A percentile compares a stretch with the other conserved stretches of the same genome.
Conservation (phyloP, 2,113 vertebrate genomes). For the Puffinus mauretanicus region DNA sequence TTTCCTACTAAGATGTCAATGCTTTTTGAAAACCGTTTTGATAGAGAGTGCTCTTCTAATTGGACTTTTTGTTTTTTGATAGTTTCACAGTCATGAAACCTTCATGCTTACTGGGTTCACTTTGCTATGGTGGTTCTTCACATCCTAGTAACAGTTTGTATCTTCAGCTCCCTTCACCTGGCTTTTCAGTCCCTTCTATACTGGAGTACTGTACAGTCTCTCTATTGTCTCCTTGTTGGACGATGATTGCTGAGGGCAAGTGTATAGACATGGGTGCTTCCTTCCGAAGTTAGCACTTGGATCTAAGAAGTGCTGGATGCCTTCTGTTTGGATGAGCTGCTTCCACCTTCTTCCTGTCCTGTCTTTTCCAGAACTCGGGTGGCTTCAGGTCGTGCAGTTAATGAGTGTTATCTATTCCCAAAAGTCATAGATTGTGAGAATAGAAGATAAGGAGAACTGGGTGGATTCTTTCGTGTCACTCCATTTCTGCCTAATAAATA, state of each 20-base stretch:
- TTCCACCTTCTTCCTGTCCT: background rate
- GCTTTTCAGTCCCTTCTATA: background rate
- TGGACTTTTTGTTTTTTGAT: background rate
- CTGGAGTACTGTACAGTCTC: background rate
- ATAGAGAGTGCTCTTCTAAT: background rate
- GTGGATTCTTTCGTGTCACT: background rate
- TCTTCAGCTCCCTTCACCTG: background rate
- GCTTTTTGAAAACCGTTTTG: background rate
- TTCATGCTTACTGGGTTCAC: background rate
- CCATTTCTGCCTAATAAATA: background rate
- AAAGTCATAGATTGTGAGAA: background rate
- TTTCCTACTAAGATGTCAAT: background rate
- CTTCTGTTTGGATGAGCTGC: background rate
- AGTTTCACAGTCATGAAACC: background rate
- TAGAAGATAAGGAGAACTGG: background rate
- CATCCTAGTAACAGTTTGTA: background rate
- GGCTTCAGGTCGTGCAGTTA: background rate
- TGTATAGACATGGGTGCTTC: background rate
- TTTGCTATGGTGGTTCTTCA: background rate
- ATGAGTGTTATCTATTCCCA: background rate
- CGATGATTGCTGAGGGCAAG: background rate
- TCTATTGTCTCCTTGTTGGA: background rate
- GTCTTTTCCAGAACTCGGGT: background rate
- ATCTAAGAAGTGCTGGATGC: background rate
- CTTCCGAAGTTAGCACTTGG: background rate